Percentiles rank a stretch among this genome's conserved stretches.
phyloP scores from a whole-genome alignment of 1,140 invertebrate species.

The Melitaea cinxia region DNA sequence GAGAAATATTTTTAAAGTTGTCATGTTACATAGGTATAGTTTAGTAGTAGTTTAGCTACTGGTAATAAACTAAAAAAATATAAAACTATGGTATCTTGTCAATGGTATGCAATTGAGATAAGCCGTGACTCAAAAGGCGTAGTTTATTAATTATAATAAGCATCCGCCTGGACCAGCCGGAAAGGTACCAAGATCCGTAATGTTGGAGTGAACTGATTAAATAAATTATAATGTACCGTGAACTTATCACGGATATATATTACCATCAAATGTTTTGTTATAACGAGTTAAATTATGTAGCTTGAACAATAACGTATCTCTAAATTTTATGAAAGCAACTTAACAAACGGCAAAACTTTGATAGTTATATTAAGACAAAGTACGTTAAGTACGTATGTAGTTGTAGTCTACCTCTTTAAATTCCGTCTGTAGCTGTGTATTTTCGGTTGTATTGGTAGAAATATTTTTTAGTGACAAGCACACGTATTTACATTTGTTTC shows the following conservation, averaged over 20 bases:
- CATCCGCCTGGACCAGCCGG: slow-evolving; percentile 59
- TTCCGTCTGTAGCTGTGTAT: no score
- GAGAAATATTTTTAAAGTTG: no score
- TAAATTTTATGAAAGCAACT: neutral
- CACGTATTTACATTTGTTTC: no score
- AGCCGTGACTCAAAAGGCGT: slow-evolving; percentile 27
- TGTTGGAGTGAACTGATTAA: slow-evolving; percentile 62
- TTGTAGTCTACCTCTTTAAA: no score
- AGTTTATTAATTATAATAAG: slow-evolving; percentile 36
- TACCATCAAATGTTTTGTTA: slow-evolving; percentile 24
- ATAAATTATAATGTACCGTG: slow-evolving; percentile 73
- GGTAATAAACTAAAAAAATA: neutral
- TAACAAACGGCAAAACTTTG: neutral
- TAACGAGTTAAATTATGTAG: slow-evolving; percentile 16
- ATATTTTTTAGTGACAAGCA: no score
- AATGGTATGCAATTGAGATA: slow-evolving; percentile 18
- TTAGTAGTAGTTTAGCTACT: no score
- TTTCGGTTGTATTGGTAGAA: no score
- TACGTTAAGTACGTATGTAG: no score
- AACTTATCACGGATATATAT: slow-evolving; percentile 68
- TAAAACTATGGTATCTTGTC: neutral
- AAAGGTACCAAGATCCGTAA: slow-evolving; percentile 65
- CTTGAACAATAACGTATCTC: slow-evolving; percentile 12
- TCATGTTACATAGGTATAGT: no score
- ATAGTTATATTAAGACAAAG: no score